Evolutionary conservation across 2,888 invertebrate genomes (phyloP), one percentile per base, ranked within the genome.

Genomic region (Tiliacea aurago): DNA sequence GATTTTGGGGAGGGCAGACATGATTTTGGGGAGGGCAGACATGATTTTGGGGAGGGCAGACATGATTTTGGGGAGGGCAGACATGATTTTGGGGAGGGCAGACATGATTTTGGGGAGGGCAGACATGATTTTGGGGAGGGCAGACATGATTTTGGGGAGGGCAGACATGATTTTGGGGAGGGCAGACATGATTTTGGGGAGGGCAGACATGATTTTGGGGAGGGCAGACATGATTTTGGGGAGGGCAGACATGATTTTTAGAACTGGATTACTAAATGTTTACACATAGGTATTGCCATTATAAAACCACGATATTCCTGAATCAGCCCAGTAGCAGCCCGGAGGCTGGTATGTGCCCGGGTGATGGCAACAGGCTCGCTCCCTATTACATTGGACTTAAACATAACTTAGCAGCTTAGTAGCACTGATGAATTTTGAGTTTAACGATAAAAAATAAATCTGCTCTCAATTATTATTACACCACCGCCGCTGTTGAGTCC

Each of bases 391-490:
- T 15, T 11, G 45, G 15, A 45, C 45, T 5, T 45, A 45, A 15
- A n/a, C n/a, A n/a, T n/a, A n/a, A n/a, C n/a, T n/a, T n/a, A n/a
- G n/a, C n/a, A n/a, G n/a, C n/a, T n/a, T n/a, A n/a, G n/a, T n/a
- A n/a, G n/a, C n/a, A n/a, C n/a, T n/a, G n/a, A n/a, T n/a, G 45
- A 45, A 45, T 45, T 18, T 45, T 45, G 1, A 15, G 45, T 5
- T 45, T 15, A 45, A 45, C 5, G 4, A 15, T 45, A 45, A 45
- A 41, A 41, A 41, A 41, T 9, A 41, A 41, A 41, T 41, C 15
- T 5, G 41, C 11, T 43, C 18, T 20, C 28, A 7, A 28, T 70
- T 18, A 28, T 49, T 69, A 70, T 62, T 55, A 78, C 43, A 69
- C 33, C 55, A 62, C 28, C 23, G 41, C 33, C 2, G 23, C 53